phyloP scores from a whole-genome alignment of 2,888 invertebrate genomes.

The Julus scandinavius region DNA sequence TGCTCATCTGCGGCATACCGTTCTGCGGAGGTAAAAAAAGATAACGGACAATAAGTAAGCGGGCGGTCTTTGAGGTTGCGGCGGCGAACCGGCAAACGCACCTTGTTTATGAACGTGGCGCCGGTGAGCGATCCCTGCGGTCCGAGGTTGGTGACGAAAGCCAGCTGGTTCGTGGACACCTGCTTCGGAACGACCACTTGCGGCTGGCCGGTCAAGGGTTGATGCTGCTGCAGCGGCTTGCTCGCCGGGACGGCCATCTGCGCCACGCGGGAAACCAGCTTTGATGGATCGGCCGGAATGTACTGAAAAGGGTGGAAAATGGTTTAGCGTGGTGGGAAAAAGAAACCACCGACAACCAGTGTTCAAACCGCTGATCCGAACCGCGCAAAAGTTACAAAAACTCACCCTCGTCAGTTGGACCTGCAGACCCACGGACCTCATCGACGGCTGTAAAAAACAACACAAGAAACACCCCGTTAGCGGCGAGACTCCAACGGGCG shows the following conservation, averaged over 20 bases:
- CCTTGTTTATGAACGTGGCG: conserved; percentile 25
- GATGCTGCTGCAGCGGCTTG: neutral
- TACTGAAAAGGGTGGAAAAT: conserved; percentile 6
- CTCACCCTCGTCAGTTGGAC: conserved; percentile 51
- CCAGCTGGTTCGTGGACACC: neutral
- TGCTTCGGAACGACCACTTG: conserved; percentile 34
- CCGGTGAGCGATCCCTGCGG: conserved; percentile 8
- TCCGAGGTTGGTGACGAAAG: conserved; percentile 53
- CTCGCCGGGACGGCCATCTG: neutral
- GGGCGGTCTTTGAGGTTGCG: no score
- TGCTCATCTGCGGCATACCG: neutral
- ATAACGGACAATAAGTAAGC: neutral
- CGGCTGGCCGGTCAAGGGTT: no score
- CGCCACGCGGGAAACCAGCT: conserved; percentile 11
- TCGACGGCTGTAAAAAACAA: conserved; percentile 51
- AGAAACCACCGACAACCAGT: neutral
- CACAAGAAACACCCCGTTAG: neutral
- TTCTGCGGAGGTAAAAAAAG: neutral
- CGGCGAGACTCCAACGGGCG: no score
- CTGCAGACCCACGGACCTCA: conserved; percentile 56
- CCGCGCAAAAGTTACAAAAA: no score
- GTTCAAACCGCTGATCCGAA: no score
- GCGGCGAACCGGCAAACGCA: neutral
- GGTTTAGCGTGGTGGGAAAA: neutral
- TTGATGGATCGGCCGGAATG: conserved; percentile 47